A percentile compares a stretch with the other conserved stretches of the same genome.
These are phyloP conservation scores for Nezara viridula DNA, from an alignment of 2,888 invertebrate species.

Conservation along the genomic window DNA sequence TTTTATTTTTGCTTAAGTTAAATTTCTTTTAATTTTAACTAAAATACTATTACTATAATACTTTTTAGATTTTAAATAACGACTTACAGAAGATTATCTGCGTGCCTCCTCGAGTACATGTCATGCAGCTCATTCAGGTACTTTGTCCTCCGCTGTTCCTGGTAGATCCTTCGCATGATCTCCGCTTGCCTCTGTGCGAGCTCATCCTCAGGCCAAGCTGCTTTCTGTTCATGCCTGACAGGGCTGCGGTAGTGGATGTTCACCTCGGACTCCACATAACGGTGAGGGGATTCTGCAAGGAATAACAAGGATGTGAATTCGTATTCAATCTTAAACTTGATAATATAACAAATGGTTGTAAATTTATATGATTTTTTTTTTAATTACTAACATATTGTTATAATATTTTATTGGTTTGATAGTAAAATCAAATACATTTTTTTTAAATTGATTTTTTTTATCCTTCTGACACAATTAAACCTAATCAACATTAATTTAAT, in stretches of 20 bases:
- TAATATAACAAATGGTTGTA: too few relatives aligned
- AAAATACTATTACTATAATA: too few relatives aligned
- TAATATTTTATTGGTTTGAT: too few relatives aligned
- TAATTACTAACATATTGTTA: too few relatives aligned
- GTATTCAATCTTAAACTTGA: background rate
- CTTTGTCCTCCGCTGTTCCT: constrained; percentile 90
- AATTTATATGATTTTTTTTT: too few relatives aligned
- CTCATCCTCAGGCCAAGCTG: constrained; percentile 87
- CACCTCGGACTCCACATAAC: constrained; percentile 92
- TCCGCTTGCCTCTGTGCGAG: constrained; percentile 89
- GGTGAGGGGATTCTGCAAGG: constrained; percentile 83
- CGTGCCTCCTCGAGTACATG: constrained; percentile 93
- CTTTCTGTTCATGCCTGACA: constrained; percentile 88
- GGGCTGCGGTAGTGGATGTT: constrained; percentile 94
- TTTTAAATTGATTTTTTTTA: too few relatives aligned
- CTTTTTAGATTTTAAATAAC: too few relatives aligned
- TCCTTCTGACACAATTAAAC: too few relatives aligned
- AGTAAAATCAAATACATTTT: too few relatives aligned
- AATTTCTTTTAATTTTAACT: too few relatives aligned
- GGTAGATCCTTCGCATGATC: constrained; percentile 90
- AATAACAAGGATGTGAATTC: background rate
- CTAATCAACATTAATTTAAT: too few relatives aligned
- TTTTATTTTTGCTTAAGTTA: too few relatives aligned
- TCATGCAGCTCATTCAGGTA: constrained; percentile 94
- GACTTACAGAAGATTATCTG: constrained; percentile 88